Evolutionary conservation across 2,797 vertebrate species (phyloP), one percentile per base, ranked within the genome.

Genomic region (Rachycentron canadum): DNA sequence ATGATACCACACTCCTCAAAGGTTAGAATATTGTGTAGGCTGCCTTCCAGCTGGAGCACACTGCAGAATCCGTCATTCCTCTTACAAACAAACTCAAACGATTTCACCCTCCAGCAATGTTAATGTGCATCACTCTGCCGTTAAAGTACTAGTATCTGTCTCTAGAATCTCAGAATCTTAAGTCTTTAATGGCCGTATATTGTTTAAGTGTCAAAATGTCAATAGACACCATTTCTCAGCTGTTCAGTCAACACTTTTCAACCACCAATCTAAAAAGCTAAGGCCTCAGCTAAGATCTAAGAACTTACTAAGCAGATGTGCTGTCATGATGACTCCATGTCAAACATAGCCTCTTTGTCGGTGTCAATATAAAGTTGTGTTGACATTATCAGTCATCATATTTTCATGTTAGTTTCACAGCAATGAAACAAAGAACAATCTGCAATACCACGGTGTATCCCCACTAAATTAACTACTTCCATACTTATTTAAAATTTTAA

Each of bases 21-120:
- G 70, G 86, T 80, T 65, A 80, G 38, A 76, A 58, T 63, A 71
- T 19, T 43, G 74, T 32, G 84, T 74, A 76, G 81, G 83, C 63
- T 38, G 71, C 61, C 16, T 40, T 82, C 60, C 58, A 70, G 70
- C 78, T 72, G 62, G 45, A 52, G 76, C 21, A 58, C 45, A 13
- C 66, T 60, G 73, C 63, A 72, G 64, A 80, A 57, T 34, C n/a
- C 28, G 3, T 21, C 1, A 36, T 52, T 52, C 50, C 40, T 32
- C 34, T 64, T 45, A 13, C 23, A 32, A 41, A 47, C 62, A 23
- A 49, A 69, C 30, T 49, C 43, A 21, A 66, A n/a, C n/a, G 53
- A 58, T 70, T 69, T 76, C 53, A 73, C 57, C 55, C 55, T 13
- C 5, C 26, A 56, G 52, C 62, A 16, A 49, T 26, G 16, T 52